Base-by-base conservation (phyloP, 2,113 vertebrate genomes). In the Lepidiolamprologus cunningtoni region DNA sequence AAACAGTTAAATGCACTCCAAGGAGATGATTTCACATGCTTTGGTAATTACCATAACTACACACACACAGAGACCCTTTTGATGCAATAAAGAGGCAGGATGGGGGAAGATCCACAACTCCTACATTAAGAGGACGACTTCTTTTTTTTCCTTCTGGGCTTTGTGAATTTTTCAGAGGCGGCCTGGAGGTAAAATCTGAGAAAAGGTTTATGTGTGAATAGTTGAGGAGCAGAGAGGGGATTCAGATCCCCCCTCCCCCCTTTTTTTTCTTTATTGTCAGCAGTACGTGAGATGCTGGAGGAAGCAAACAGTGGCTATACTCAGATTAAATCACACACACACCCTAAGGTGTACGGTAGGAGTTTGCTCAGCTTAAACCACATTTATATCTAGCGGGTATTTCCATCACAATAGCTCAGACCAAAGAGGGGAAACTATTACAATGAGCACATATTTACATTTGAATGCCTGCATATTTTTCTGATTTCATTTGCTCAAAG, bases 131-230 rank as follows among this genome's bases (percentile, higher is more conserved):
- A 93, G 89, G 83, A 85, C 86, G 93, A 95, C 86, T 92, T 90
- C 91, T 90, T 85, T 73, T 26, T 42, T 73, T 13, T 3, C n/a
- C 61, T 90, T 94, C 87, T 61, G 91, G 94, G 94, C 87, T 7
- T 94, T 89, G 89, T 96, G 90, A 94, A 96, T 96, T 90, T 96
- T 95, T 95, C 90, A 96, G 90, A 82, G 78, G 19, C 66, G 11
- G 93, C 95, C 95, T 85, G 71, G 78, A 93, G 95, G 92, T 80
- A 90, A 94, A 95, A 94, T 92, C 91, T 90, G 90, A 93, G 94
- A 95, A 94, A 94, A 92, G 93, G 93, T 94, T 95, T 91, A 63
- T 90, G 91, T 94, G 90, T 93, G 94, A 95, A 94, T 93, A 94
- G 93, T 90, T 94, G 88, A 95, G 83, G 89, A 95, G 91, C 89